Evolutionary conservation across 2,113 vertebrate genomes (phyloP).

Genomic region (Gracilinanus agilis): DNA sequence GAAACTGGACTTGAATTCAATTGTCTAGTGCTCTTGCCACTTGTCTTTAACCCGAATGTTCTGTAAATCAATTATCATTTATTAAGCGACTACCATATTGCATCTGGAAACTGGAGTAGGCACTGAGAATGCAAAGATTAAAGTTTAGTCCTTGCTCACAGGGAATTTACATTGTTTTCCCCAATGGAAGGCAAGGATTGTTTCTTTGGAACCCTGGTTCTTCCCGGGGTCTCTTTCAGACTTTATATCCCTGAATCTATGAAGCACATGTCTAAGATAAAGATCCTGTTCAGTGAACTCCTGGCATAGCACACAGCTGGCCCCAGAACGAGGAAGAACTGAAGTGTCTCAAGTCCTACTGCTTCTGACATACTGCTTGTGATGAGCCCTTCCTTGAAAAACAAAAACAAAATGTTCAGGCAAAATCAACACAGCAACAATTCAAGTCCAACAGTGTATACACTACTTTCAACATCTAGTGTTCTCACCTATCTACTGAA

Average conservation of each 20-base stretch:
- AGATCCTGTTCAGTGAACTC: not conserved
- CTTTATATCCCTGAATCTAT: not conserved
- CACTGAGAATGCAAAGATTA: not conserved
- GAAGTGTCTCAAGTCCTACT: not conserved
- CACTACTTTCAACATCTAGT: not conserved
- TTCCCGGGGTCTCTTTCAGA: not conserved
- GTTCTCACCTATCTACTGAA: not conserved
- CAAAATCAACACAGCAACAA: not conserved
- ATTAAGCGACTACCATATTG: not conserved
- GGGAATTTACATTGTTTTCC: not conserved
- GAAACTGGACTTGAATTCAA: not conserved
- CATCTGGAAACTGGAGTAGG: not conserved
- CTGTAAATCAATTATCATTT: not conserved
- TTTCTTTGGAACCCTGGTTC: not conserved
- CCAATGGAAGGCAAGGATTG: not conserved
- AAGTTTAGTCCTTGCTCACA: not conserved
- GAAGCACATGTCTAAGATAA: not conserved
- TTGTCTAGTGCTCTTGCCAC: not conserved
- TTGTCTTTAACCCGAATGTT: not conserved
- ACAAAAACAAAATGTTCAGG: not conserved
- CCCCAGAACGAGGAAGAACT: not conserved
- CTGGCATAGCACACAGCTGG: not conserved
- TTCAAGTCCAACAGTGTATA: not conserved
- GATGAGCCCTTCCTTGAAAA: not conserved
- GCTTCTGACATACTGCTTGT: not conserved